Conservation (phyloP, 2,888 invertebrate species). For the Acrobasis suavella region DNA sequence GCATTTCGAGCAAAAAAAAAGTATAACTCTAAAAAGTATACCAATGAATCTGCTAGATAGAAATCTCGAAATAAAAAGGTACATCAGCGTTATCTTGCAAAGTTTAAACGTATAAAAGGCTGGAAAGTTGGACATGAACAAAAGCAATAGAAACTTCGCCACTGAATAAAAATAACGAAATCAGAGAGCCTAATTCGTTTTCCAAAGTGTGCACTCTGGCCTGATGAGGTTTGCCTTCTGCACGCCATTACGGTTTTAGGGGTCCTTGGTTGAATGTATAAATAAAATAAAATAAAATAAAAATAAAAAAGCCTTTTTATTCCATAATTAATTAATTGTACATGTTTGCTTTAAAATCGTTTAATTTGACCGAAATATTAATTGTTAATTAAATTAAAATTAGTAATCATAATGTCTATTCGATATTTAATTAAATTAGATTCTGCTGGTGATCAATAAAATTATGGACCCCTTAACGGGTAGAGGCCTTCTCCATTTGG, state of each 20-base stretch:
- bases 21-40: conserved; percentile 60
- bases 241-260: conserved; percentile 12
- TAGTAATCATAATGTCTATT: too few species aligned
- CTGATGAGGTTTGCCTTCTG: conserved; percentile 17
- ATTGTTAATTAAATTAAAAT: too few species aligned
- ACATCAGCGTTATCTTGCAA: conserved; percentile 58
- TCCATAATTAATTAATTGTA: too few species aligned
- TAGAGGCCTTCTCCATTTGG: too few species aligned
- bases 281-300: too few species aligned
- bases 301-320: too few species aligned
- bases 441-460: too few species aligned
- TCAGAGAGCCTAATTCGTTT: conserved; percentile 65
- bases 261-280: background rate
- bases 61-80: conserved; percentile 59
- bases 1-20: conserved; percentile 46
- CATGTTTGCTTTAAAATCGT: too few species aligned
- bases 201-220: conserved; percentile 40
- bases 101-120: conserved; percentile 52
- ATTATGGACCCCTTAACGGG: too few species aligned
- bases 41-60: conserved; percentile 71
- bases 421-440: too few species aligned
- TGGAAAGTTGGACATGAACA: conserved; percentile 52
- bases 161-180: conserved; percentile 74
- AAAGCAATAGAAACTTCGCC: conserved; percentile 72
- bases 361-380: too few species aligned